Conservation (phyloP, 2,888 invertebrate species). For the Meteorus cinctellus region DNA sequence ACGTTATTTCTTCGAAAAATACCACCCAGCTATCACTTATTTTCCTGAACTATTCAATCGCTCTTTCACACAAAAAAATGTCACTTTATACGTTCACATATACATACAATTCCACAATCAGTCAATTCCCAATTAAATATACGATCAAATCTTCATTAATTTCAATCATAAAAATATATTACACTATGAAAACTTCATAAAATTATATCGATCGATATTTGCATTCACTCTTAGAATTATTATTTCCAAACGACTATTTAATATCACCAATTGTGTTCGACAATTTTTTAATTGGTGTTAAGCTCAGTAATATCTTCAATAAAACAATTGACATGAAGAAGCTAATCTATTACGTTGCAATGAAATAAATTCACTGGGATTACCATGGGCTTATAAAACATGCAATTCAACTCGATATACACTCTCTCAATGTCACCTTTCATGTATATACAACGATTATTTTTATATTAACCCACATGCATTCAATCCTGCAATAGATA, state of each 20-base stretch:
- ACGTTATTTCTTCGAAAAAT: no score
- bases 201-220: no score
- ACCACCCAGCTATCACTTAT: no score
- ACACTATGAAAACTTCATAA: background rate
- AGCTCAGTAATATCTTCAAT: background rate
- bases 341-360: background rate
- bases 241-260: background rate
- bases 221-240: background rate
- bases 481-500: background rate
- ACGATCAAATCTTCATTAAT: background rate
- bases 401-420: slow-evolving; percentile 1
- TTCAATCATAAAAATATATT: background rate
- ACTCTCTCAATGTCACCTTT: background rate
- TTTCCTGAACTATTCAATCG: no score
- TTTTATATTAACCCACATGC: background rate
- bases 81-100: background rate
- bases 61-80: no score
- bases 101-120: background rate
- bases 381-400: background rate
- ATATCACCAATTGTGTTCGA: background rate
- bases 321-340: slow-evolving; percentile 9
- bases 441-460: background rate
- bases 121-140: background rate
- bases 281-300: slow-evolving; percentile 1
- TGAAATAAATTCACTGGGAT: background rate